A percentile compares a stretch with the other conserved stretches of the same genome.
Evolutionary conservation across 2,797 vertebrate genomes (phyloP).

Genomic region (Mormyrops attenuatus): DNA sequence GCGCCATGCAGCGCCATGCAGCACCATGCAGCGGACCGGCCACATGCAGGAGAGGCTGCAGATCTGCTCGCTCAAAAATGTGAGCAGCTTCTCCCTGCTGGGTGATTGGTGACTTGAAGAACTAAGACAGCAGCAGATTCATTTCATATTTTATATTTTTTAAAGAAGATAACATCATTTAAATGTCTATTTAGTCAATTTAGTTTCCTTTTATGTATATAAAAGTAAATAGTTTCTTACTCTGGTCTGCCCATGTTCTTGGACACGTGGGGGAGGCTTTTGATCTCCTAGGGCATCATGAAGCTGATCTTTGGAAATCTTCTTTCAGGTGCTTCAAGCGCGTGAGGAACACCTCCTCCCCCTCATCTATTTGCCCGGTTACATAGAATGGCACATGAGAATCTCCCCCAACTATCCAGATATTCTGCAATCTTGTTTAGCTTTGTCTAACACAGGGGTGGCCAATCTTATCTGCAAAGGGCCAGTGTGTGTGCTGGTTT

Average conservation of each 20-base stretch:
- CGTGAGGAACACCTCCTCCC: conserved; percentile 15
- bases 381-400: conserved; percentile 1
- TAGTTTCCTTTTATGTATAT: not conserved
- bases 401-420: not conserved
- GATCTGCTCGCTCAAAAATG: not conserved
- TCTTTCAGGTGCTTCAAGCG: conserved; percentile 24
- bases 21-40: not conserved
- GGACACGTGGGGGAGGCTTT: not conserved
- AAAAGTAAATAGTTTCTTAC: not conserved
- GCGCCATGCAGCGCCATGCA: no score
- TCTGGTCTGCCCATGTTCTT: not conserved
- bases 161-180: not conserved
- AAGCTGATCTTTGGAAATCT: conserved; percentile 13
- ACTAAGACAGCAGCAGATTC: not conserved
- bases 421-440: not conserved
- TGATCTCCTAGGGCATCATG: conserved; percentile 17
- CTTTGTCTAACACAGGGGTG: not conserved
- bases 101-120: not conserved
- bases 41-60: not conserved
- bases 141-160: not conserved
- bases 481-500: no score
- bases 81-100: not conserved
- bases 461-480: no score
- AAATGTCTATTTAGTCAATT: not conserved
- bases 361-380: conserved; percentile 22